Evolutionary conservation across 2,888 invertebrate genomes (phyloP).

Genomic region (Lathronympha strigana): DNA sequence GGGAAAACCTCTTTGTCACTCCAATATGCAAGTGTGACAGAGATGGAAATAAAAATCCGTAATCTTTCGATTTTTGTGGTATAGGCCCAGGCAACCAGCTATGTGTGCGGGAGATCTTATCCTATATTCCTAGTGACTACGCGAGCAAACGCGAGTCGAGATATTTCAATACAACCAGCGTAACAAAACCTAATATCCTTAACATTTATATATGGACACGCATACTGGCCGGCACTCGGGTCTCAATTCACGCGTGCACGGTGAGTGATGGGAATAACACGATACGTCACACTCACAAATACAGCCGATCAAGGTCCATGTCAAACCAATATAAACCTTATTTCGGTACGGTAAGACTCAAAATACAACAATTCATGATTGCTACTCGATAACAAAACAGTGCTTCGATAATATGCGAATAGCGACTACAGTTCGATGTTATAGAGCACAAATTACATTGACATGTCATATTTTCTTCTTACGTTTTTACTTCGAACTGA

Average conservation of each 20-base stretch:
- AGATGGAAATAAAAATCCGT: too few species aligned
- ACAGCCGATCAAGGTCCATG: not conserved
- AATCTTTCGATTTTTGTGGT: too few species aligned
- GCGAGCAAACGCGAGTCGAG: not conserved
- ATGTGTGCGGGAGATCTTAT: not conserved
- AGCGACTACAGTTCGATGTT: not conserved
- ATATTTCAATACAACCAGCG: not conserved
- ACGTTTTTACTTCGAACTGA: not conserved
- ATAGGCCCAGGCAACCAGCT: too few species aligned
- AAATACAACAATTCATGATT: too few species aligned
- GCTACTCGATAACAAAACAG: too few species aligned
- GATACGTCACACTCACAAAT: not conserved
- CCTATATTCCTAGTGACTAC: not conserved
- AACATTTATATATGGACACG: not conserved
- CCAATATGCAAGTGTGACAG: too few species aligned
- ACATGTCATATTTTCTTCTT: not conserved
- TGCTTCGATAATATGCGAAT: not conserved
- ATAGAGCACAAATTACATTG: constrained; percentile 5
- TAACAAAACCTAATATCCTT: not conserved
- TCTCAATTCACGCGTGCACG: not conserved
- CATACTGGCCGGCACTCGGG: not conserved
- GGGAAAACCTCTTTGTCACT: too few species aligned
- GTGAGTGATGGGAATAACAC: not conserved
- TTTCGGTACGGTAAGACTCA: not conserved
- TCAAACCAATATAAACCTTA: not conserved